Evolutionary conservation across 1,140 invertebrate genomes (phyloP).

Genomic region (Scaptomyza pallida): DNA sequence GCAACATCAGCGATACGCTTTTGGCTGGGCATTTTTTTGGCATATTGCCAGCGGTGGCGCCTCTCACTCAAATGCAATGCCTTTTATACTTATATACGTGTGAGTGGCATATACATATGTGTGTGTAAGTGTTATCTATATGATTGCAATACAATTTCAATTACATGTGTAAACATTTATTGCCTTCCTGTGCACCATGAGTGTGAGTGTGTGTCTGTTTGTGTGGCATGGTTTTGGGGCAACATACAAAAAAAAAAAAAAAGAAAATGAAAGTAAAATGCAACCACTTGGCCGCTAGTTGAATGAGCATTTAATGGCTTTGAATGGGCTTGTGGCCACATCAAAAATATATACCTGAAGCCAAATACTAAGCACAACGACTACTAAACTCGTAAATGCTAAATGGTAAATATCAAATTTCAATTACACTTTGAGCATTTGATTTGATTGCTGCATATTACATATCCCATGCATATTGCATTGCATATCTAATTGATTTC

Average conservation of each 20-base stretch:
- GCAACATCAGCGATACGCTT: constrained; percentile 73
- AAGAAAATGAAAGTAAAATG: constrained; percentile 22
- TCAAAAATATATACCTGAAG: neutral
- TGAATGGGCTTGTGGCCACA: constrained; percentile 13
- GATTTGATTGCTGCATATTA: constrained; percentile 48
- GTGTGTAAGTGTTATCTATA: constrained; percentile 44
- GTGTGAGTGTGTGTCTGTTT: too few relatives aligned
- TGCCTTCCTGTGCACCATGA: constrained; percentile 50
- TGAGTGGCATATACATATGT: constrained; percentile 12
- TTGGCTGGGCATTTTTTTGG: constrained; percentile 43
- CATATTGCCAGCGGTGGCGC: constrained; percentile 56
- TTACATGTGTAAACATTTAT: constrained; percentile 82
- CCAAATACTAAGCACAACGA: constrained; percentile 11
- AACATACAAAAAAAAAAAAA: too few relatives aligned
- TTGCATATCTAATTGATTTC: constrained; percentile 22
- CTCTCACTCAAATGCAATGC: constrained; percentile 2
- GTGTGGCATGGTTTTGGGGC: constrained; percentile 12
- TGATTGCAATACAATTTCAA: constrained; percentile 81
- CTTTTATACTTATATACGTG: constrained; percentile 29
- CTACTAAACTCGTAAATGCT: too few relatives aligned
- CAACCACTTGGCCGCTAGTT: constrained; percentile 20
- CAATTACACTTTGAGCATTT: constrained; percentile 47
- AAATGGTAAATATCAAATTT: constrained; percentile 39
- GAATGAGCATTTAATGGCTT: constrained; percentile 48
- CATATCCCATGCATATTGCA: constrained; percentile 34